A percentile compares a stretch with the other conserved stretches of the same genome.
phyloP scores from a whole-genome alignment of 2,888 invertebrate species.

The Pelosia muscerda region DNA sequence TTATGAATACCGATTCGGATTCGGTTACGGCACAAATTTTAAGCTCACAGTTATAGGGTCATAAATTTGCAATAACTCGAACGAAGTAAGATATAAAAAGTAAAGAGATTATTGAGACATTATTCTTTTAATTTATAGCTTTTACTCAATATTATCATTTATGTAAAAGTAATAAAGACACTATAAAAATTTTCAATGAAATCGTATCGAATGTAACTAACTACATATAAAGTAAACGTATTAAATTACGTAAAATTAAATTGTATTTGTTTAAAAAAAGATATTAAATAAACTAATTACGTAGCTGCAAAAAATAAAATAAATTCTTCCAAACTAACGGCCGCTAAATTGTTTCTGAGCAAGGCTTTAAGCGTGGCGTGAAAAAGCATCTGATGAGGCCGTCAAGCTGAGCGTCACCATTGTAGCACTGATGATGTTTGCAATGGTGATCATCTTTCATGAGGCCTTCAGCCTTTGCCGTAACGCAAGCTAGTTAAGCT shows the following conservation, averaged over 20 bases:
- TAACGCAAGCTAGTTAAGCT: no score
- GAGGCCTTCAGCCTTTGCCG: no score
- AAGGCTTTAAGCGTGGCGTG: no score
- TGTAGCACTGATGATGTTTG: no score
- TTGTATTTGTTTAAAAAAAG: not conserved
- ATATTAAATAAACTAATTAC: not conserved
- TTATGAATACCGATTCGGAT: not conserved
- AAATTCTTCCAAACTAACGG: not conserved
- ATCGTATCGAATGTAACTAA: not conserved
- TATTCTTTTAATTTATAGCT: not conserved
- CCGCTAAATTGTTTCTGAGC: not conserved
- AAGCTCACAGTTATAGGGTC: not conserved
- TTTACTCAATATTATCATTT: not conserved
- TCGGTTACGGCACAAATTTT: not conserved
- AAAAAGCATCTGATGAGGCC: no score
- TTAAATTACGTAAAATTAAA: not conserved
- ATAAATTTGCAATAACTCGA: not conserved
- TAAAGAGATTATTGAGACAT: not conserved
- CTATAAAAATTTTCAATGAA: not conserved
- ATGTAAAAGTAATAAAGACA: not conserved
- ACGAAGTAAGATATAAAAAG: not conserved
- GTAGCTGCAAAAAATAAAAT: not conserved
- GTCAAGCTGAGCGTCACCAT: no score
- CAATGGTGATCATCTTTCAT: no score
- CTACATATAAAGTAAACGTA: not conserved